Evolutionary conservation across 2,113 vertebrate genomes (phyloP), one percentile per base, ranked within the genome.

Genomic region (Aegotheles bennettii): DNA sequence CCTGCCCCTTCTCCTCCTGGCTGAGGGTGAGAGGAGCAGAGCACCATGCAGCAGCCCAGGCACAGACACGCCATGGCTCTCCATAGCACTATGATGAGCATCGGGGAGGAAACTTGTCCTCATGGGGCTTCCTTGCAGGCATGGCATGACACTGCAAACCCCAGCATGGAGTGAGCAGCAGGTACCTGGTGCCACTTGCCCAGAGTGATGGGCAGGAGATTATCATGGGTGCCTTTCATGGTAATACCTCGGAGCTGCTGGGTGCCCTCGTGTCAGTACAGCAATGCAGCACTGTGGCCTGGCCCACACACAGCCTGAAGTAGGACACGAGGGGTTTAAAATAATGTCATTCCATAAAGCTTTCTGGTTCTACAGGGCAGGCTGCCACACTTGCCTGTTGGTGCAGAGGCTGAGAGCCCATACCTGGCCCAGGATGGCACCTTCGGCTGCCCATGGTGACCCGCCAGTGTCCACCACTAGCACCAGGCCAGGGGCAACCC

Each of bases 401-500:
- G 56, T 35, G 25, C 3, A 3, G 54, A 65, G 45, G 48, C 25
- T 54, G 59, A 21, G 56, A 74, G 48, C 45, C 35, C 0, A 0
- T 23, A 24, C 53, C 31, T 13, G 19, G 42, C 51, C 17, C 47
- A 20, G 38, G 33, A 19, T 50, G 64, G 53, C 40, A 29, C 33
- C 82, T 81, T 45, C 2, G 9, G 48, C 35, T 54, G 68, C 63
- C 53, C 16, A 1, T 12, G 11, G 68, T 0, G 2, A 89, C 81
- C 59, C 5, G 3, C 42, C 1, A 6, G 36, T 20, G 29, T 43
- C 9, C 4, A 40, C 56, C 11, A 3, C 36, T 5, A 38, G 47
- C 1, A 0, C 47, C 0, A 0, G 8, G 61, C 50, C 1, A 3
- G 16, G 29, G 48, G 33, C 48, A 54, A 2, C 0, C 0, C 54